Conservation (phyloP, 2,113 vertebrate species). For the Hypomesus transpacificus region DNA sequence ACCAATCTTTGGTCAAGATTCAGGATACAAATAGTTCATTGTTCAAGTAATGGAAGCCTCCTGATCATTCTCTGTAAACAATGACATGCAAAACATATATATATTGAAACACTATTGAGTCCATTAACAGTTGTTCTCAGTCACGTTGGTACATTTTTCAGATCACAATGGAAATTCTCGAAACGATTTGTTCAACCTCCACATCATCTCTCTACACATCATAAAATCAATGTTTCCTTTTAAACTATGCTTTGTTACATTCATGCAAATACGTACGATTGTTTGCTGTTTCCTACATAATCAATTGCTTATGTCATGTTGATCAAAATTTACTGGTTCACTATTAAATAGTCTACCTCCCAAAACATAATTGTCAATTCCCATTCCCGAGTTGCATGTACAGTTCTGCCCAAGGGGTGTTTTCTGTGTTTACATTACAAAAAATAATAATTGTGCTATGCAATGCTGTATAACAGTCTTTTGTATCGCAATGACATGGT, state of each 20-base stretch:
- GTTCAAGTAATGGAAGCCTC: constrained; percentile 23
- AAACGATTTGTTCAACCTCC: too few relatives aligned
- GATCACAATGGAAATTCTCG: neutral
- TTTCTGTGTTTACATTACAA: too few relatives aligned
- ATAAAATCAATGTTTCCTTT: neutral
- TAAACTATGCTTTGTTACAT: neutral
- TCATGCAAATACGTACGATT: neutral
- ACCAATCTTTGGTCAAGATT: constrained; percentile 58
- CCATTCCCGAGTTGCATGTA: too few relatives aligned
- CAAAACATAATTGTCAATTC: neutral
- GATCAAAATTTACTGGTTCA: too few relatives aligned
- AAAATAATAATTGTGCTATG: too few relatives aligned
- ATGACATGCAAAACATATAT: constrained; percentile 46
- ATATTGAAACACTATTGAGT: constrained; percentile 20
- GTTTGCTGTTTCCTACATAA: too few relatives aligned
- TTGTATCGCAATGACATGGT: neutral
- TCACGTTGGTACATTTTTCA: neutral
- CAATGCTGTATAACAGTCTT: too few relatives aligned
- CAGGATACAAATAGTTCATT: constrained; percentile 10
- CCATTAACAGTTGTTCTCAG: neutral
- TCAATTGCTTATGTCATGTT: too few relatives aligned
- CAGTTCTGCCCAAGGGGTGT: too few relatives aligned
- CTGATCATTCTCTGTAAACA: constrained; percentile 58
- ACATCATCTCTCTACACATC: too few relatives aligned
- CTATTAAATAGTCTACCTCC: neutral